Conservation (phyloP, 2,888 invertebrate species). For the Taenaris catops region DNA sequence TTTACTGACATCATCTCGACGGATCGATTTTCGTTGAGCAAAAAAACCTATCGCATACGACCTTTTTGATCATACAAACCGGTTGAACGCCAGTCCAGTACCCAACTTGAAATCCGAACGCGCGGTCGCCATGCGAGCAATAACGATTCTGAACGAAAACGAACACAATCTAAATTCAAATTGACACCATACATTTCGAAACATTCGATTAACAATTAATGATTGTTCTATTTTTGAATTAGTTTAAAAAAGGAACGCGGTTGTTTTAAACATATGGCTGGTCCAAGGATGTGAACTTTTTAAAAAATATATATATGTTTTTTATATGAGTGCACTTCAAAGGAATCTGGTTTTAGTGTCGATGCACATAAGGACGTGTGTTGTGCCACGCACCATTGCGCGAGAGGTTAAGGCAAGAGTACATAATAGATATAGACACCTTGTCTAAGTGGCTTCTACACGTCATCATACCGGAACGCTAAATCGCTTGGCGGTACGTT, state of each 20-base stretch:
- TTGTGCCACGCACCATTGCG: too few species aligned
- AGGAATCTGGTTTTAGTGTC: slow-evolving; percentile 61
- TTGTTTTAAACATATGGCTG: slow-evolving; percentile 36
- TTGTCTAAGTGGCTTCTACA: too few species aligned
- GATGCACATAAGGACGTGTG: slow-evolving; percentile 55
- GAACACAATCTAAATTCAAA: slow-evolving; percentile 37
- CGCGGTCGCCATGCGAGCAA: slow-evolving; percentile 68
- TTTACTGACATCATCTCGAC: slow-evolving; percentile 51
- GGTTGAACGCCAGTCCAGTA: slow-evolving; percentile 32
- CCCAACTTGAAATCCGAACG: slow-evolving; percentile 51
- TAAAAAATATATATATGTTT: too few species aligned
- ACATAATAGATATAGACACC: too few species aligned
- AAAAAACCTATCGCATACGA: slow-evolving; percentile 34
- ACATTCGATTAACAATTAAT: neutral
- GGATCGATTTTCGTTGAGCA: slow-evolving; percentile 24
- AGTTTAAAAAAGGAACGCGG: neutral
- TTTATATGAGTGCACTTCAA: slow-evolving; percentile 33
- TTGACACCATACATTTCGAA: slow-evolving; percentile 9
- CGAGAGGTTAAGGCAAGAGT: too few species aligned
- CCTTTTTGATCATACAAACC: slow-evolving; percentile 38
- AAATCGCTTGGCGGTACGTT: too few species aligned
- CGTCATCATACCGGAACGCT: too few species aligned
- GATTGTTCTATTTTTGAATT: slow-evolving; percentile 9
- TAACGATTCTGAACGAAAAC: slow-evolving; percentile 62
- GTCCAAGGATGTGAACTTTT: slow-evolving; percentile 60